Base-by-base conservation (phyloP, 2,888 invertebrate species). In the Lycophotia porphyrea region DNA sequence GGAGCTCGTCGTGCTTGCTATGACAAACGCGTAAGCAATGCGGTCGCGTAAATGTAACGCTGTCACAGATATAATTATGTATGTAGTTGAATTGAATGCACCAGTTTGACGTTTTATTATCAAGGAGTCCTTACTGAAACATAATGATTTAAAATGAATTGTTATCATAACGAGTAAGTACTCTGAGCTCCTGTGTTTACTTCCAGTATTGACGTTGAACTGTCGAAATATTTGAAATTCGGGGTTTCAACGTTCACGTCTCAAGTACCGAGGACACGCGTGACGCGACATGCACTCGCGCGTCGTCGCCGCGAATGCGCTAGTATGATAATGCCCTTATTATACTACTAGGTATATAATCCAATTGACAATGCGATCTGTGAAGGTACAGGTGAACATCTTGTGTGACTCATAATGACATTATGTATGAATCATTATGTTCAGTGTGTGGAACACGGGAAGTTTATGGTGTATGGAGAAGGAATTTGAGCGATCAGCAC, bases 391-490 rank as follows among this genome's bases (percentile, higher is more conserved):
- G 89, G 90, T 91, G 91, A 88, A 88, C 72, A 88, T 87, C 80
- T 86, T 81, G 73, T 82, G 66, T 92, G 91, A 92, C 73, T 92
- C 91, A 92, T 87, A 78, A 82, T 89, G 84, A 63, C 79, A 84
- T 72, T 77, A 76, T 86, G 74, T 72, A 85, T 88, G 87, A 85
- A 81, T 92, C 91, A 92, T 84, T 70, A 78, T 90, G 90, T 89
- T 89, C 89, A 88, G 82, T 74, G 88, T 89, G 88, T 87, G 87
- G 88, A 86, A 87, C 88, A 92, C 90, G 91, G 91, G 90, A 91
- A 92, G 87, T 89, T 83, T 82, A 86, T 85, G 87, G 88, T 87
- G 82, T 81, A 85, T 82, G 86, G 88, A 87, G 81, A 69, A 86
- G 87, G 91, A 90, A 90, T 90, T 86, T 81, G 86, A 78, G 80